A percentile compares a stretch with the other conserved stretches of the same genome.
phyloP scores from a whole-genome alignment of 2,888 invertebrate species.

The Acleris sparsana region DNA sequence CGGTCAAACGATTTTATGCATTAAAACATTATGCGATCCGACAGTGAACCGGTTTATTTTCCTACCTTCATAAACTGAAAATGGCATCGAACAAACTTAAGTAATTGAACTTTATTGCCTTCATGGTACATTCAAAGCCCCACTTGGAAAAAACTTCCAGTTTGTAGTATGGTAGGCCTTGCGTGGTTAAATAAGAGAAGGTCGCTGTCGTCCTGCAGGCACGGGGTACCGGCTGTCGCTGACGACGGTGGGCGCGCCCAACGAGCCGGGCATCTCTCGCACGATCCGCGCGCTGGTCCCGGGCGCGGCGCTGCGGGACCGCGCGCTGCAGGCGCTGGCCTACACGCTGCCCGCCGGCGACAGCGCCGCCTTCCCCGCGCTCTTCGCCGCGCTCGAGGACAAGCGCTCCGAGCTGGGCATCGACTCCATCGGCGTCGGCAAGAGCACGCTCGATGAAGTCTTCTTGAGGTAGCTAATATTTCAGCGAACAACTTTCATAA shows the following conservation, averaged over 20 bases:
- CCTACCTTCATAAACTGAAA: no score
- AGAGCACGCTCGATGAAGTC: constrained; percentile 96
- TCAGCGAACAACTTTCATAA: no score
- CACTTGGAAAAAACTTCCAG: no score
- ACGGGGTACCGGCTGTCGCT: constrained; percentile 88
- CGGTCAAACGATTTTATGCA: no score
- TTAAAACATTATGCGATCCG: no score
- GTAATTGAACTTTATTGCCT: no score
- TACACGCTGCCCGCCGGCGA: constrained; percentile 75
- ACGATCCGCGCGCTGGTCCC: constrained; percentile 51
- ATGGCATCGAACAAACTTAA: no score
- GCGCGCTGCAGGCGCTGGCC: constrained; percentile 54
- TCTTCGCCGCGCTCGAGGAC: constrained; percentile 86
- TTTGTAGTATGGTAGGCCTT: no score
- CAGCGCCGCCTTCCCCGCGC: constrained; percentile 80
- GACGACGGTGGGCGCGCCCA: constrained; percentile 65
- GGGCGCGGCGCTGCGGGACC: constrained; percentile 56
- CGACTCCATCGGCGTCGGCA: constrained; percentile 90
- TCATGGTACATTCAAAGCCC: no score
- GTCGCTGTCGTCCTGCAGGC: no score
- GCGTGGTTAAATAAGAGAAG: no score
- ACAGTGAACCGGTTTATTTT: no score
- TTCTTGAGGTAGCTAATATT: constrained; percentile 86
- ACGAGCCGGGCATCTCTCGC: constrained; percentile 49
- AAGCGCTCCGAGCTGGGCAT: constrained; percentile 85